Evolutionary conservation across 1,140 invertebrate species (phyloP).

Genomic region (Paraescarpia echinospica): DNA sequence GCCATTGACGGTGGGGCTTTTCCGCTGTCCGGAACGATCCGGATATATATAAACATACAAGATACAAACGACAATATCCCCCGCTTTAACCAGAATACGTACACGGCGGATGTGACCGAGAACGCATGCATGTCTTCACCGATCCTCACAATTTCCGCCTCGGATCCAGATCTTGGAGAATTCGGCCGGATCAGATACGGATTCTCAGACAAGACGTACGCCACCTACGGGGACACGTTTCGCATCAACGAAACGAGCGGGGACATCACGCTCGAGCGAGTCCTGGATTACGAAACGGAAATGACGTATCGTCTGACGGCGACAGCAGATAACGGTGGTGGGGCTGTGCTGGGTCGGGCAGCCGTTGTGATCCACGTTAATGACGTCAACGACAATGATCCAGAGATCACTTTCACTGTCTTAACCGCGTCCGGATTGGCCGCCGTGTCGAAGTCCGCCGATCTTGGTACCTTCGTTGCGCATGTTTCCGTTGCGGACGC

Average conservation of each 20-base stretch:
- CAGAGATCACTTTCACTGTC: conserved; percentile 17
- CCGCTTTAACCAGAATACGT: conserved; percentile 11
- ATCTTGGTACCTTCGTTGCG: conserved; percentile 23
- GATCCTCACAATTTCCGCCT: conserved; percentile 13
- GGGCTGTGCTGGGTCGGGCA: conserved; percentile 7
- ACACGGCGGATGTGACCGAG: conserved; percentile 16
- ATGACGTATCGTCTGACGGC: conserved; percentile 20
- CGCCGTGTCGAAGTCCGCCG: conserved; percentile 19
- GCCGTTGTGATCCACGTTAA: conserved; percentile 21
- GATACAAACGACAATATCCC: conserved; percentile 30
- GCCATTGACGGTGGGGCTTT: conserved; percentile 23
- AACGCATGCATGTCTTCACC: background rate
- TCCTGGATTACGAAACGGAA: conserved; percentile 27
- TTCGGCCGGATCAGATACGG: conserved; percentile 21
- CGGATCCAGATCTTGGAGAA: conserved; percentile 22
- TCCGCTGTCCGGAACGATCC: conserved; percentile 25
- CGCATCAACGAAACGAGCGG: conserved; percentile 20
- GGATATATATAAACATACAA: conserved; percentile 18
- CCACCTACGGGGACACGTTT: conserved; percentile 17
- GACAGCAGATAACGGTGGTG: conserved; percentile 15
- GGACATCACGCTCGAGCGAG: conserved; percentile 19
- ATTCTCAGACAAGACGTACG: conserved; percentile 14
- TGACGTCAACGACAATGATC: conserved; percentile 31
- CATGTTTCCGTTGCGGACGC: conserved; percentile 25
- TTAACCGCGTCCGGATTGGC: background rate